Evolutionary conservation across 2,113 vertebrate genomes (phyloP), one percentile per base, ranked within the genome.

Genomic region (Apistogramma diplotaenia): DNA sequence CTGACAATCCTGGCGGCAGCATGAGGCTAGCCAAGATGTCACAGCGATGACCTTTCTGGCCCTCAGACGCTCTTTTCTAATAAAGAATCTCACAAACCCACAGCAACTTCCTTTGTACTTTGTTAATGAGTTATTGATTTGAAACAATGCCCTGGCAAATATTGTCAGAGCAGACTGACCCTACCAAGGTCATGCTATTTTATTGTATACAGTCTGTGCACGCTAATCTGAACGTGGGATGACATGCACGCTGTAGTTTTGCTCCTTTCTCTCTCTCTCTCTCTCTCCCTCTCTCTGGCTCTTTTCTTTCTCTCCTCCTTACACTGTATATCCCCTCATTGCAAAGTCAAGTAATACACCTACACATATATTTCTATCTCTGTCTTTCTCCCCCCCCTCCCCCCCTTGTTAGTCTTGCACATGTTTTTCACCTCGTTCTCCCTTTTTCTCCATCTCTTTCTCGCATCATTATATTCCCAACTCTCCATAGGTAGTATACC

Each of bases 91-190:
- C 94, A 94, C 96, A 88, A 97, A 94, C 93, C 91, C 91, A 93
- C 95, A 96, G 92, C 94, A 96, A 96, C 96, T 98, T 96, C 97
- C 97, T 98, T 99, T 99, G 97, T 98, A 97, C 96, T 97, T 99
- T 96, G 96, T 97, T 99, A 99, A 99, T 99, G 98, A 99, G 96
- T 98, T 99, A 99, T 99, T 99, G 97, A 99, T 99, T 97, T 97
- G 96, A 99, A 99, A 98, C 97, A 99, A 98, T 98, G 96, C 93
- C 95, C 95, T 95, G 95, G 96, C 95, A 97, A 98, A 97, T 97
- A 97, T 97, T 96, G 96, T 96, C 95, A 96, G 96, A 97, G 92
- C 90, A 95, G 93, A 93, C 93, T 96, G 95, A 95, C 77, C 84
- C 94, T 92, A 89, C 78, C 96, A 96, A 96, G 96, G 97, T 97